phyloP scores from a whole-genome alignment of 2,113 vertebrate species.

The Alethe diademata region DNA sequence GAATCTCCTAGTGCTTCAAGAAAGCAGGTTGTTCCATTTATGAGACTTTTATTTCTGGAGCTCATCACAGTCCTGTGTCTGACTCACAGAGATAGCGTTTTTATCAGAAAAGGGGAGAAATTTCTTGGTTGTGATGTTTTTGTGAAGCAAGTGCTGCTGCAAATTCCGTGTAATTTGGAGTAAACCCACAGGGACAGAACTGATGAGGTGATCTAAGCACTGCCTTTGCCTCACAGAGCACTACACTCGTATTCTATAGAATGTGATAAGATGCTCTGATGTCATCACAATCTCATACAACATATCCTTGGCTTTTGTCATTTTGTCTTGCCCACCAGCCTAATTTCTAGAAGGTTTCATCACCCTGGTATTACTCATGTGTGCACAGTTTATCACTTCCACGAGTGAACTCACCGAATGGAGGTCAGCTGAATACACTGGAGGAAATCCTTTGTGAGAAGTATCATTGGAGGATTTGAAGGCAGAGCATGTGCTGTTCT shows the following conservation, averaged over 20 bases:
- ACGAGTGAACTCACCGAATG: not conserved
- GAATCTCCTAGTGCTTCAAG: not conserved
- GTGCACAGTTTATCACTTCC: not conserved
- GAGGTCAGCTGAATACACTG: not conserved
- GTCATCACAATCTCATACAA: not conserved
- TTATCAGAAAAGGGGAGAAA: not conserved
- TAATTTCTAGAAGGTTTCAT: not conserved
- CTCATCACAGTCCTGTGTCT: not conserved
- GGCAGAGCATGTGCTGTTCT: not conserved
- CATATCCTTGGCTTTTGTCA: not conserved
- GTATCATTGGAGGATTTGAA: not conserved
- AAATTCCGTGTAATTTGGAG: not conserved
- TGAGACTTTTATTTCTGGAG: not conserved
- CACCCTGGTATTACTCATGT: not conserved
- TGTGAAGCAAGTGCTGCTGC: not conserved
- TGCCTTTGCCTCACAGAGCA: not conserved
- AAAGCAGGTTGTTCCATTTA: not conserved
- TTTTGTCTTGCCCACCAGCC: not conserved
- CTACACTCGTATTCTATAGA: rapidly evolving
- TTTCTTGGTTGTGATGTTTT: not conserved
- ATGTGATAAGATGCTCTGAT: not conserved
- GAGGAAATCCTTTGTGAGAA: not conserved
- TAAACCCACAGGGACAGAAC: not conserved
- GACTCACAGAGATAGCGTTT: not conserved
- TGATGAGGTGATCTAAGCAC: not conserved